Evolutionary conservation across 2,113 vertebrate species (phyloP).

Genomic region (Alethe castanea): DNA sequence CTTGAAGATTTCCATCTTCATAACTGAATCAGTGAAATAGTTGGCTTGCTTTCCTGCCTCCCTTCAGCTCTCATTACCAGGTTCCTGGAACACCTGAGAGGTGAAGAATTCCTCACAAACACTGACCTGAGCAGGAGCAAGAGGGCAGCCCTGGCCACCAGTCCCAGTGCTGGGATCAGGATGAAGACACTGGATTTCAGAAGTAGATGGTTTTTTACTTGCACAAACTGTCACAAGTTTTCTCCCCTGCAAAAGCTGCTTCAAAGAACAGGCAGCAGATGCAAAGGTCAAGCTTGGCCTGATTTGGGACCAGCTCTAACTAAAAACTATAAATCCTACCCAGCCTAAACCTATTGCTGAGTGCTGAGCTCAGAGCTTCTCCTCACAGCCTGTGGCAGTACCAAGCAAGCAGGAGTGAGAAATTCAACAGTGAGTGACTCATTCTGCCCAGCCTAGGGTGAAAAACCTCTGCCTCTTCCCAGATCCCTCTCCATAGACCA

Average conservation of each 20-base stretch:
- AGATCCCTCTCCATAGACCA: background rate
- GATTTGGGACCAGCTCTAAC: background rate
- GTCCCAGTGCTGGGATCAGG: background rate
- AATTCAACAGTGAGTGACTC: background rate
- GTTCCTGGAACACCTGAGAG: background rate
- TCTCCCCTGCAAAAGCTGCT: background rate
- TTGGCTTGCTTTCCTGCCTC: background rate
- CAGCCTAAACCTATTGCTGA: background rate
- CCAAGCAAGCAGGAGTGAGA: background rate
- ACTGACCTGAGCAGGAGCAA: background rate
- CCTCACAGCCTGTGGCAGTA: background rate
- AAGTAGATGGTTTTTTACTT: background rate
- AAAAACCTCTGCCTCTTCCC: background rate
- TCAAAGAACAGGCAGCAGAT: rapidly evolving
- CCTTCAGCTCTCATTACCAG: background rate
- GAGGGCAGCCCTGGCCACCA: background rate
- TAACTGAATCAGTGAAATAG: background rate
- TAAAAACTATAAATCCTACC: background rate
- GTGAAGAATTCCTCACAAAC: background rate
- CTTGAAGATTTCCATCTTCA: background rate
- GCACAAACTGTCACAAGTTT: background rate
- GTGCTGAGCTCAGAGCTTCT: background rate
- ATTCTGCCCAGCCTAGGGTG: background rate
- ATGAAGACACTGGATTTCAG: background rate
- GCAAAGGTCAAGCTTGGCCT: background rate